Conservation (phyloP, 2,113 vertebrate genomes). For the Litocranius walleri region DNA sequence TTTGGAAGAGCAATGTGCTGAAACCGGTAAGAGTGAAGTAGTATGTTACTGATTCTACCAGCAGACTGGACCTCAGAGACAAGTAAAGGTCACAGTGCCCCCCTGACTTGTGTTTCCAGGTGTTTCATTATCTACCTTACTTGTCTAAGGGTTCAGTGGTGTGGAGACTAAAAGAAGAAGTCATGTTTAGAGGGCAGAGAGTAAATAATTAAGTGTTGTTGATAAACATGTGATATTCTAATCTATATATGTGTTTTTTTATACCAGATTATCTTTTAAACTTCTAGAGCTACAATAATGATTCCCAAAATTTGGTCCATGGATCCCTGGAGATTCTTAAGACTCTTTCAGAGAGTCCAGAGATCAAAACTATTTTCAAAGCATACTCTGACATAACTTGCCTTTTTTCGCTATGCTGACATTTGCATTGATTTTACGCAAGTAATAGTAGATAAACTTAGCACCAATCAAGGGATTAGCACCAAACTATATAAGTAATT, state of each 20-base stretch:
- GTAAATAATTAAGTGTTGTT: neutral
- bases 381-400: neutral
- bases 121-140: neutral
- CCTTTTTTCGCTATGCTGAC: neutral
- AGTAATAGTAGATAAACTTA: neutral
- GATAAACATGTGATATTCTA: neutral
- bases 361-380: constrained; percentile 3
- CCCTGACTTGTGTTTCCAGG: neutral
- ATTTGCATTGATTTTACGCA: neutral
- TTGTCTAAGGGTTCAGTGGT: neutral
- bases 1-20: neutral
- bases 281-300: neutral
- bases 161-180: neutral
- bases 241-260: neutral
- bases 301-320: neutral
- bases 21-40: neutral
- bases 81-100: neutral
- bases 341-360: neutral
- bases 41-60: neutral
- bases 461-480: neutral
- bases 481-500: neutral
- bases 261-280: neutral
- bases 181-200: neutral
- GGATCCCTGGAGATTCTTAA: neutral
- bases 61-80: neutral